Base-by-base conservation (phyloP, 2,888 invertebrate species). In the Drosophila barbarae region DNA sequence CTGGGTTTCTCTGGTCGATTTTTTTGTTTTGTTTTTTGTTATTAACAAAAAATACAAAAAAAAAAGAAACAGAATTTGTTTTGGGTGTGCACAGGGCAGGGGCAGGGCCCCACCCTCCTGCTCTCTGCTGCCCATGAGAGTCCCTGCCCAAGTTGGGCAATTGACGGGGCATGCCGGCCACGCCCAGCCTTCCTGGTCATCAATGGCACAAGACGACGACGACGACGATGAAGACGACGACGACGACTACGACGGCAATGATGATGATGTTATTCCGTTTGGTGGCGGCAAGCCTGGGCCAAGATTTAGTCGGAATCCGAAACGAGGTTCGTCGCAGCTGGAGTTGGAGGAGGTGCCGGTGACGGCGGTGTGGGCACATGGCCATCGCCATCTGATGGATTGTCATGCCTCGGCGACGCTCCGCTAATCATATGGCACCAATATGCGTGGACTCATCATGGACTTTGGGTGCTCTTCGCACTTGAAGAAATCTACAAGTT, bases 161-260 rank as follows among this genome's bases (percentile, higher is more conserved):
- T 68, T 67, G 82, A 69, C 73, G 77, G 82, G 84, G 84, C 82
- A 81, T 80, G 77, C 77, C 78, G 44, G 71, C 78, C 79, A 84
- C 79, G 79, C 79, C 79, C 85, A 71, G 70, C 79, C 79, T 84
- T 82, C 79, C 82, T 78, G 79, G 79, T 80, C 79, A 80, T 84
- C 79, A 80, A 80, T 80, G 83, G 85, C 77, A 84, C 68, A 72
- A 44, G 61, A 71, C 74, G 60, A 73, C 59, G 63, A 73, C 59
- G 63, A 77, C 74, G 59, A 74, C 78, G 35, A 71, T 71, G 9
- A 54, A 38, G 38, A 42, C 47, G 9, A 54, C 44, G 9, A 54
- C 44, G 38, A 42, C 47, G 39, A 74, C 74, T 13, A 9, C 23
- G 47, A 69, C 56, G 71, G 72, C 72, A 63, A 74, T 76, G 53